Percentiles rank a stretch among this genome's conserved stretches.
These are phyloP conservation scores for Mormyrops boulengeri DNA, from an alignment of 2,797 vertebrate genomes.

Conservation along the genomic window DNA sequence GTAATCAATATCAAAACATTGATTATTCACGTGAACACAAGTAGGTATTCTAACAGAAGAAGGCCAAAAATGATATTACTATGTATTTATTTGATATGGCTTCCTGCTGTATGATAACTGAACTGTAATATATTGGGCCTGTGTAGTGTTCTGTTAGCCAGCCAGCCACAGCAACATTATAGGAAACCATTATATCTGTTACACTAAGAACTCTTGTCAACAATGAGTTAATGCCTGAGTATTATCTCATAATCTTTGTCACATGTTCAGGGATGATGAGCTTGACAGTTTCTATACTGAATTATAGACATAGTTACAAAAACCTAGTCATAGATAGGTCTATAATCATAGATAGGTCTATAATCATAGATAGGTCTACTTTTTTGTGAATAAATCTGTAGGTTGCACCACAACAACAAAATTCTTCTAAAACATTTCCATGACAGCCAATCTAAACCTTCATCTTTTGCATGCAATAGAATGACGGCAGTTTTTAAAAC, in stretches of 20 bases:
- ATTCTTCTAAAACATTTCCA: not conserved
- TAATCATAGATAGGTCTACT: not conserved
- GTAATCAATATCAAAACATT: not conserved
- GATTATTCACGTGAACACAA: not conserved
- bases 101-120: not conserved
- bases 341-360: not conserved
- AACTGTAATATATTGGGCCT: not conserved
- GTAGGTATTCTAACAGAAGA: not conserved
- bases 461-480: not conserved
- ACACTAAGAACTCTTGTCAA: too few species aligned
- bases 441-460: not conserved
- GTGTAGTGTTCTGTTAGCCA: not conserved
- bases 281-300: not conserved
- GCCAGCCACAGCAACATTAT: not conserved
- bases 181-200: not conserved
- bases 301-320: not conserved
- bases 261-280: not conserved
- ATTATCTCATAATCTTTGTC: not conserved
- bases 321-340: not conserved
- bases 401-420: not conserved
- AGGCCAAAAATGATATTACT: not conserved
- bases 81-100: not conserved
- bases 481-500: not conserved
- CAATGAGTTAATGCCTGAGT: not conserved
- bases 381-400: not conserved